phyloP scores from a whole-genome alignment of 1,140 invertebrate species.

The Eurosta solidaginis region DNA sequence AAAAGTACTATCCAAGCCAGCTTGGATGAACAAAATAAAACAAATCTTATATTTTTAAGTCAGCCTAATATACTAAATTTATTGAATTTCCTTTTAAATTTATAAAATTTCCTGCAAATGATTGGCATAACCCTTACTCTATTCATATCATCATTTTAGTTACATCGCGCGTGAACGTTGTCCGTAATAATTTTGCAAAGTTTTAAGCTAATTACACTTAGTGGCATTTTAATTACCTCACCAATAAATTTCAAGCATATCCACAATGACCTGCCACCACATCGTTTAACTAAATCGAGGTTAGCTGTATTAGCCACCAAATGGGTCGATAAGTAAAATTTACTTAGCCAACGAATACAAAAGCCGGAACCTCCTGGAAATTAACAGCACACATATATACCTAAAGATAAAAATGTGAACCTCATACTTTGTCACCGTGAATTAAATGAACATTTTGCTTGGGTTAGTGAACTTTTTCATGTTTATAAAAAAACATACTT shows the following conservation, averaged over 20 bases:
- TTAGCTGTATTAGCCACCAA: neutral
- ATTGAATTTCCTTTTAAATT: too few relatives aligned
- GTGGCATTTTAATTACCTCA: neutral
- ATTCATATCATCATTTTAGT: neutral
- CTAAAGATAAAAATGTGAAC: neutral
- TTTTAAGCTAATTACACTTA: constrained; percentile 15
- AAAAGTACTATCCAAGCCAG: too few relatives aligned
- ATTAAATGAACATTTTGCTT: neutral
- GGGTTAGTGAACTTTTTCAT: too few relatives aligned
- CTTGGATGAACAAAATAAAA: too few relatives aligned
- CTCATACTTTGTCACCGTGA: neutral
- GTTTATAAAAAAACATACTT: too few relatives aligned
- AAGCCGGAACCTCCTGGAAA: too few relatives aligned
- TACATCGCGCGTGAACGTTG: neutral
- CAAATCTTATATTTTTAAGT: too few relatives aligned
- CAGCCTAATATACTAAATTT: too few relatives aligned
- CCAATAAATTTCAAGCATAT: neutral
- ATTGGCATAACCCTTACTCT: neutral
- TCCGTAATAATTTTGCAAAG: neutral
- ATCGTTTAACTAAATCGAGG: neutral
- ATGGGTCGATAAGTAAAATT: neutral
- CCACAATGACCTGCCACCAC: neutral
- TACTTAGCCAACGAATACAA: neutral
- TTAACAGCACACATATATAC: too few relatives aligned
- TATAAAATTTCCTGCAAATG: too few relatives aligned